These are phyloP conservation scores for Ditylenchus dipsaci DNA, from an alignment of 1,140 invertebrate genomes.

Conservation along the genomic window DNA sequence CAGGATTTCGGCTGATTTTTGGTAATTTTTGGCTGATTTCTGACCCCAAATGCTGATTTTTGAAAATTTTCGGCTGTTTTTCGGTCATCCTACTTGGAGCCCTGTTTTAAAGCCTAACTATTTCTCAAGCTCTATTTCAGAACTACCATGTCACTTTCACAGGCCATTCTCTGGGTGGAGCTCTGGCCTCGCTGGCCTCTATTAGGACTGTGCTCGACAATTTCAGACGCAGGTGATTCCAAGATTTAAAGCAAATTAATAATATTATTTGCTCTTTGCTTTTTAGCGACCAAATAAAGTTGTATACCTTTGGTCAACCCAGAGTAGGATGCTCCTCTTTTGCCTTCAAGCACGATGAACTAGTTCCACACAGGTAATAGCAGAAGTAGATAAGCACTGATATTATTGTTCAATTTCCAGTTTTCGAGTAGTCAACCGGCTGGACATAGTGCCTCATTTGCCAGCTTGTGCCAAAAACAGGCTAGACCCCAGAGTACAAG, in stretches of 20 bases:
- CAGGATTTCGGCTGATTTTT: too few species aligned
- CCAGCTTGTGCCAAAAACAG: conserved; percentile 30
- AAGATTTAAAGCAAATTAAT: too few species aligned
- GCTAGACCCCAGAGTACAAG: not conserved
- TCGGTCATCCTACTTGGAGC: conserved; percentile 8
- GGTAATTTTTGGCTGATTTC: too few species aligned
- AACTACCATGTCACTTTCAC: conserved; percentile 40
- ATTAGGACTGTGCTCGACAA: conserved; percentile 28
- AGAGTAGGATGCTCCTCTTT: conserved; percentile 36
- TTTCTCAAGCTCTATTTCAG: not conserved
- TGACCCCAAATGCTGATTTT: too few species aligned
- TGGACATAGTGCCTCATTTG: conserved; percentile 41
- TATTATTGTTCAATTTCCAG: conserved; percentile 7
- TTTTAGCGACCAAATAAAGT: conserved; percentile 22
- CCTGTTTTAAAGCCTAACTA: too few species aligned
- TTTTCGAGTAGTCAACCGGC: conserved; percentile 38
- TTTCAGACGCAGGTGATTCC: not conserved
- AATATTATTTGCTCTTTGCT: conserved; percentile 6
- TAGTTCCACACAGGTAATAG: conserved; percentile 40
- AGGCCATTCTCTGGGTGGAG: conserved; percentile 44
- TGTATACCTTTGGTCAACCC: conserved; percentile 43
- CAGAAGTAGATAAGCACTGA: conserved; percentile 8
- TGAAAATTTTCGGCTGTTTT: conserved; percentile 2
- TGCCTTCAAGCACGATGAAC: conserved; percentile 30
- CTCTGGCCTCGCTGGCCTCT: conserved; percentile 37